Percentiles rank a stretch among this genome's conserved stretches.
Evolutionary conservation across 1,140 invertebrate species (phyloP).

Genomic region (Zophobas morio): DNA sequence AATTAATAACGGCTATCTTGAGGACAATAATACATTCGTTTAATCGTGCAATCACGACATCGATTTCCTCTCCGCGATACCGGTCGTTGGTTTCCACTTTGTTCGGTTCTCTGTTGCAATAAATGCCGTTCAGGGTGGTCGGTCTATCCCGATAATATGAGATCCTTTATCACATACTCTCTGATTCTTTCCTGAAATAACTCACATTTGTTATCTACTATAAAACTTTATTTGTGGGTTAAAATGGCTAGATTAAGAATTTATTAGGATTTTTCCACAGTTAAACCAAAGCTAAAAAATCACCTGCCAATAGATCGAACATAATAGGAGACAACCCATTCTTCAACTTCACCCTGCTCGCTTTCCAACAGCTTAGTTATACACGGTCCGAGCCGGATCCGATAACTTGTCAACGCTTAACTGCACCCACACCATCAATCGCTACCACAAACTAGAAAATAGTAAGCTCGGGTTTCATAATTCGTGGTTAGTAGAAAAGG

Average conservation of each 20-base stretch:
- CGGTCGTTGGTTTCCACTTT: slow-evolving; percentile 55
- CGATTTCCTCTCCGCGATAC: slow-evolving; percentile 49
- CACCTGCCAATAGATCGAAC: slow-evolving; percentile 8
- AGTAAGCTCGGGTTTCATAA: no score
- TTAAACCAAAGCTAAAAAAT: slow-evolving; percentile 29
- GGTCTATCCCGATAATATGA: slow-evolving; percentile 52
- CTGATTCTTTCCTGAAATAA: slow-evolving; percentile 54
- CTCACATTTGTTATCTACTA: slow-evolving; percentile 56
- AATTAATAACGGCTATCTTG: slow-evolving; percentile 51
- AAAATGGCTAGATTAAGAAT: slow-evolving; percentile 40
- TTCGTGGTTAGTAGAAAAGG: no score
- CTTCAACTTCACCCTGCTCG: not conserved
- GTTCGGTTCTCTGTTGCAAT: slow-evolving; percentile 49
- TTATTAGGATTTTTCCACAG: slow-evolving; percentile 42
- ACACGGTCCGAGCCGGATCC: no score
- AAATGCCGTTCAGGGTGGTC: slow-evolving; percentile 41
- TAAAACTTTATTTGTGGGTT: slow-evolving; percentile 47
- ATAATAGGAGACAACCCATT: not conserved
- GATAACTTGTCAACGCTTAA: no score
- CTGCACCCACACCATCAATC: no score
- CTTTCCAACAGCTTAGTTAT: no score
- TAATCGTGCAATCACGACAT: slow-evolving; percentile 51
- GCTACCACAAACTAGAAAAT: no score
- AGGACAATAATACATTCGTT: slow-evolving; percentile 51
- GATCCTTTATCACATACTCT: slow-evolving; percentile 54